These are phyloP conservation scores for Trachymyrmex septentrionalis DNA, from an alignment of 1,140 invertebrate genomes.

Conservation along the genomic window DNA sequence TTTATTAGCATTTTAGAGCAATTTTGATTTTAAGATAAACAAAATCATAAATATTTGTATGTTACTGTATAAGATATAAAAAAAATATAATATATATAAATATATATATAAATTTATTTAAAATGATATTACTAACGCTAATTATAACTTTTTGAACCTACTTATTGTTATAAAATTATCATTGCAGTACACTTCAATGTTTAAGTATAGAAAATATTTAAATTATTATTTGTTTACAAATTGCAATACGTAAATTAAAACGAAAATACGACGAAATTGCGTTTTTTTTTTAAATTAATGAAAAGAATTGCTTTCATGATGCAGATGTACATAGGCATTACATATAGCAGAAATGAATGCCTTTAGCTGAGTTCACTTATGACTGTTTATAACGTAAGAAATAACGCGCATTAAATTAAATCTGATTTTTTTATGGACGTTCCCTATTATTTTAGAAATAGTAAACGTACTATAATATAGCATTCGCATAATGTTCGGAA, in stretches of 20 bases:
- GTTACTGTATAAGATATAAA: neutral
- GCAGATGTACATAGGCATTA: neutral
- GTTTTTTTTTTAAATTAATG: neutral
- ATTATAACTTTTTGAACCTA: neutral
- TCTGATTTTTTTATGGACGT: constrained; percentile 5
- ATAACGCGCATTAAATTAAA: constrained; percentile 30
- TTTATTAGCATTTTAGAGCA: neutral
- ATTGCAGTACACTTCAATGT: neutral
- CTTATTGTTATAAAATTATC: neutral
- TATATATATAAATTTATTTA: neutral
- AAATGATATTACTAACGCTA: neutral
- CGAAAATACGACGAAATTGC: neutral
- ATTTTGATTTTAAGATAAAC: neutral
- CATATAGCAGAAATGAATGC: constrained; percentile 10
- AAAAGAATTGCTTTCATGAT: constrained; percentile 13
- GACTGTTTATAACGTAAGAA: neutral
- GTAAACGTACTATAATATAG: neutral
- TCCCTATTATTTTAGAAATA: neutral
- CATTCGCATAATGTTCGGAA: neutral
- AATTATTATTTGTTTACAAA: neutral
- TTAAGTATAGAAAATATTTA: neutral
- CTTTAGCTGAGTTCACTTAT: neutral
- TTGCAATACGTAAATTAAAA: constrained; percentile 25
- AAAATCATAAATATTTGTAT: neutral
- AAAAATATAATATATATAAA: neutral